Percentiles rank a stretch among this genome's conserved stretches.
phyloP scores from a whole-genome alignment of 2,888 invertebrate genomes.

The Amblyjoppa proteus region DNA sequence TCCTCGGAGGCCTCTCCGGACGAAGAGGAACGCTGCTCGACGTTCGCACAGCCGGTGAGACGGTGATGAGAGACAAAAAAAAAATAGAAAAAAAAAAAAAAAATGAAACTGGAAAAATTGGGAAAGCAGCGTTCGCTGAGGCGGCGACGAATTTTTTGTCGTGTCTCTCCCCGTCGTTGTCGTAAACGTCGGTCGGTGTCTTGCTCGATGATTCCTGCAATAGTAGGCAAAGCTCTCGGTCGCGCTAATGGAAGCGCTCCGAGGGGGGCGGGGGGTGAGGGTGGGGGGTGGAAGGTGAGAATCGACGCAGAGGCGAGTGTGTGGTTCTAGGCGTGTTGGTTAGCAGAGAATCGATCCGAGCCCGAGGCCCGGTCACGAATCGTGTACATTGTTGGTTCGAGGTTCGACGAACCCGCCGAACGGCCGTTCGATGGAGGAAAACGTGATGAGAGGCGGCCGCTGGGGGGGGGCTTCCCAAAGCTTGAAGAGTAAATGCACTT shows the following conservation, averaged over 20 bases:
- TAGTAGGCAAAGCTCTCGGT: slow-evolving; percentile 60
- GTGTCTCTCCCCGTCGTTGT: background rate
- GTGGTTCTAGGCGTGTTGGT: slow-evolving; percentile 1
- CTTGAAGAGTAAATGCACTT: slow-evolving; percentile 63
- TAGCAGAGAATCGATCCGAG: slow-evolving; percentile 10
- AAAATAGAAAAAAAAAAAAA: background rate
- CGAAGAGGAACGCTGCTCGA: slow-evolving; percentile 11
- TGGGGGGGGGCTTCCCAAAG: slow-evolving; percentile 12
- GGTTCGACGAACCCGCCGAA: slow-evolving; percentile 3
- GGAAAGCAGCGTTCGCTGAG: slow-evolving; percentile 72
- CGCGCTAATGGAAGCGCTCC: slow-evolving; percentile 40
- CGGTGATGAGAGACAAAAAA: slow-evolving; percentile 63
- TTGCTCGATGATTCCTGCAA: slow-evolving; percentile 65
- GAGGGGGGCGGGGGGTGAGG: background rate
- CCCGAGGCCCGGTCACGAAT: slow-evolving; percentile 1
- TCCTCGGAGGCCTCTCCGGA: background rate
- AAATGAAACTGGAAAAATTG: slow-evolving; percentile 74
- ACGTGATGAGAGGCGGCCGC: background rate
- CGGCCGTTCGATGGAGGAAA: background rate
- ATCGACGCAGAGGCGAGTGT: slow-evolving; percentile 4
- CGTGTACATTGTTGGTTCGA: background rate
- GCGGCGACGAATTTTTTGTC: slow-evolving; percentile 3
- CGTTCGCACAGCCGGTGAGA: slow-evolving; percentile 68
- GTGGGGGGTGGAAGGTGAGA: slow-evolving; percentile 3
- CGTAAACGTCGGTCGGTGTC: slow-evolving; percentile 28